Evolutionary conservation across 2,797 vertebrate species (phyloP), one percentile per base, ranked within the genome.

Genomic region (Epinephelus coioides): DNA sequence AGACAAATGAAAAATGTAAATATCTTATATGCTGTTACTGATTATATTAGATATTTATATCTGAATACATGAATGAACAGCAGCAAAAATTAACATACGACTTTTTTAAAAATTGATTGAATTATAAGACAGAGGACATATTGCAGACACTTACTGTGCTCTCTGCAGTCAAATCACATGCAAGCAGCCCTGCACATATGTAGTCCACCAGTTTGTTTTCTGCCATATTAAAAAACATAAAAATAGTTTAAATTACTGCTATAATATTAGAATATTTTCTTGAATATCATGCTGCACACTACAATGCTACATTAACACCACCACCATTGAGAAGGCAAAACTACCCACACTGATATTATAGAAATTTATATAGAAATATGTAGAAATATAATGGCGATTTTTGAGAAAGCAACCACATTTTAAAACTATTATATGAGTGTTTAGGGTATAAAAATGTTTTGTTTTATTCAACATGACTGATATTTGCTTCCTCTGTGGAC

Each of bases 1-100:
- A 57, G 23, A 73, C 18, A 9, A 76, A 79, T 47, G 4, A 62
- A 34, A 79, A 10, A 47, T 75, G 5, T 9, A 71, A 49, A 83
- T 70, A 56, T 25, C 17, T 56, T 59, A 15, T 43, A n/a, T 43
- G 49, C 3, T 64, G 10, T 1, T 19, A 12, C 2, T 8, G 13
- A 67, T 18, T 73, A 75, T 30, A 6, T 54, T 21, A 82, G 73
- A 54, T 51, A 25, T 57, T n/a, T 11, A 55, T 5, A 47, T 30
- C 1, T 51, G 6, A 51, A 40, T 61, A 43, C 30, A 59, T 63
- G 1, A 43, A 46, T 55, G 10, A 49, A 62, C 0, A 57, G 6
- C 2, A 54, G 13, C 25, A 3, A 44, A 34, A 30, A 46, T 19
- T 4, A 51, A 61, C 4, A 30, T 30, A 1, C 0, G 8, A 11